These are phyloP conservation scores for Mus caroli DNA, from an alignment of 2,797 vertebrate species.

Conservation along the genomic window DNA sequence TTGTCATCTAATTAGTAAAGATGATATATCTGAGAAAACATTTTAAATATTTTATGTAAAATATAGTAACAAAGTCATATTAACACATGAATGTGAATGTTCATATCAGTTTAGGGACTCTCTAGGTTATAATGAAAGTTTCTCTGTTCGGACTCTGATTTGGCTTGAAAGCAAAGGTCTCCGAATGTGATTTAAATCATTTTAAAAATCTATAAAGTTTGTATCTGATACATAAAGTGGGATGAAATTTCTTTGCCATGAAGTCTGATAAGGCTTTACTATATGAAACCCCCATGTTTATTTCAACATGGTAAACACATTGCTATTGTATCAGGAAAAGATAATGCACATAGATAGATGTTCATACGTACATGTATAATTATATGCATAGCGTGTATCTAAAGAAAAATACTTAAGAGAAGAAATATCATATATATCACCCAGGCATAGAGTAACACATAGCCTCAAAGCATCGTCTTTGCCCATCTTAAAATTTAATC, in stretches of 20 bases:
- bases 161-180: background rate
- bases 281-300: background rate
- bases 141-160: background rate
- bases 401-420: background rate
- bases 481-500: background rate
- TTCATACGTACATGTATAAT: no score
- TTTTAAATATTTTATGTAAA: conserved; percentile 45
- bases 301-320: conserved; percentile 40
- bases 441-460: background rate
- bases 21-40: background rate
- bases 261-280: background rate
- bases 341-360: background rate
- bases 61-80: background rate
- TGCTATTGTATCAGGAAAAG: conserved; percentile 67
- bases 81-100: background rate
- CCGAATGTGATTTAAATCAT: background rate
- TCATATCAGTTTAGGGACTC: background rate
- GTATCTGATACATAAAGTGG: background rate
- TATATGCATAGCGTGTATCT: background rate
- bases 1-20: conserved; percentile 8
- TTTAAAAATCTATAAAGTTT: conserved; percentile 26
- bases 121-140: background rate
- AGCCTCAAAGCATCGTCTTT: background rate
- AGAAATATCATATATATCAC: background rate
- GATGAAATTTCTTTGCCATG: conserved; percentile 3